Evolutionary conservation across 2,888 invertebrate species (phyloP).

Genomic region (Fissipunctia ypsillon): DNA sequence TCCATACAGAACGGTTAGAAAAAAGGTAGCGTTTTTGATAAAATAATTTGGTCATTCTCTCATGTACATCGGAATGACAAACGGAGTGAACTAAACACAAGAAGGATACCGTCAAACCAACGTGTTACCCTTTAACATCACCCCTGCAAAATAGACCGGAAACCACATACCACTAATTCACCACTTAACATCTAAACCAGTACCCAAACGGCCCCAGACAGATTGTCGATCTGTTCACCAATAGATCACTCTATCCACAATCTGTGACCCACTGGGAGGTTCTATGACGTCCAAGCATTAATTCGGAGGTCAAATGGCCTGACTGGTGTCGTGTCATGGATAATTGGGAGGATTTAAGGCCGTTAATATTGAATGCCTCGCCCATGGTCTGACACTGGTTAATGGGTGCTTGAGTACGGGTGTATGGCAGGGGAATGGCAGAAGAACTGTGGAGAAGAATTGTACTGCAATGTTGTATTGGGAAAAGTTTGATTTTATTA

Average conservation of each 20-base stretch:
- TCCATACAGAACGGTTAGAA: neutral
- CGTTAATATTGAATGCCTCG: slow-evolving; percentile 64
- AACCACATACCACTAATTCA: neutral
- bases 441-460: slow-evolving; percentile 1
- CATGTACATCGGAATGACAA: neutral
- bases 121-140: neutral
- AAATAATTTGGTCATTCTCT: neutral
- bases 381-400: slow-evolving; percentile 49
- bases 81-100: neutral
- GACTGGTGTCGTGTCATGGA: slow-evolving; percentile 53
- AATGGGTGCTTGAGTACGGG: slow-evolving; percentile 44
- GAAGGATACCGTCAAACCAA: neutral
- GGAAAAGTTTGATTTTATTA: no score
- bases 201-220: neutral
- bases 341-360: slow-evolving; percentile 64
- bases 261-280: slow-evolving; percentile 18
- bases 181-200: neutral
- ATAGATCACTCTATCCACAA: slow-evolving; percentile 29
- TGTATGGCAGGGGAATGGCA: neutral
- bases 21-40: neutral
- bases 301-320: slow-evolving; percentile 54
- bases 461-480: no score
- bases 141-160: neutral
- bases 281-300: slow-evolving; percentile 52
- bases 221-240: slow-evolving; percentile 10